Evolutionary conservation across 2,113 vertebrate species (phyloP).

Genomic region (Phylloscopus trochiloides): DNA sequence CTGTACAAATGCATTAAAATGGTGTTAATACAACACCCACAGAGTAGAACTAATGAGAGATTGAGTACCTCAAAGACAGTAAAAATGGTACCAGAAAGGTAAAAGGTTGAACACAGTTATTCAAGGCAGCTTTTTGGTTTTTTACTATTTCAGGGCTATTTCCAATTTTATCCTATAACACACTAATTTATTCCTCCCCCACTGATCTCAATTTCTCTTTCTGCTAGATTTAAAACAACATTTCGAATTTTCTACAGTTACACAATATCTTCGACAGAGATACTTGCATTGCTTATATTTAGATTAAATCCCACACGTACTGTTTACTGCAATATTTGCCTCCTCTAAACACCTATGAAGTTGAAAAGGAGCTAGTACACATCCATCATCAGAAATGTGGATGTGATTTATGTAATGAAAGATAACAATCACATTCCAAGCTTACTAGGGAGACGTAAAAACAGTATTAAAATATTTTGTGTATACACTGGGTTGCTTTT

Average conservation of each 20-base stretch:
- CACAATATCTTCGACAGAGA: not conserved
- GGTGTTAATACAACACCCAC: not conserved
- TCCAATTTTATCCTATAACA: slow-evolving; percentile 62
- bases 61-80: not conserved
- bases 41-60: not conserved
- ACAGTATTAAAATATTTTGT: slow-evolving; percentile 3
- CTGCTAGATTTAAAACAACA: slow-evolving; percentile 47
- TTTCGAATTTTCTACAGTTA: not conserved
- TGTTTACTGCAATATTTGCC: slow-evolving; percentile 30
- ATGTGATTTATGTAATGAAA: slow-evolving; percentile 34
- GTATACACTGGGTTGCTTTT: not conserved
- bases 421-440: slow-evolving; percentile 26
- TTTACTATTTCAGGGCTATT: slow-evolving; percentile 57
- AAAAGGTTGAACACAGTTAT: not conserved
- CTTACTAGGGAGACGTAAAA: not conserved
- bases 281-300: not conserved
- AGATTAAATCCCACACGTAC: not conserved
- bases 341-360: slow-evolving; percentile 29
- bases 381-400: not conserved
- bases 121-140: not conserved
- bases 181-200: slow-evolving; percentile 68
- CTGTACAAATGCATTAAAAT: not conserved
- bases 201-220: slow-evolving; percentile 56
- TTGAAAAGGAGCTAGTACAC: slow-evolving; percentile 18
- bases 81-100: not conserved